A percentile compares a stretch with the other conserved stretches of the same genome.
These are phyloP conservation scores for Bothrops alternatus DNA, from an alignment of 2,797 vertebrate genomes.

Conservation along the genomic window DNA sequence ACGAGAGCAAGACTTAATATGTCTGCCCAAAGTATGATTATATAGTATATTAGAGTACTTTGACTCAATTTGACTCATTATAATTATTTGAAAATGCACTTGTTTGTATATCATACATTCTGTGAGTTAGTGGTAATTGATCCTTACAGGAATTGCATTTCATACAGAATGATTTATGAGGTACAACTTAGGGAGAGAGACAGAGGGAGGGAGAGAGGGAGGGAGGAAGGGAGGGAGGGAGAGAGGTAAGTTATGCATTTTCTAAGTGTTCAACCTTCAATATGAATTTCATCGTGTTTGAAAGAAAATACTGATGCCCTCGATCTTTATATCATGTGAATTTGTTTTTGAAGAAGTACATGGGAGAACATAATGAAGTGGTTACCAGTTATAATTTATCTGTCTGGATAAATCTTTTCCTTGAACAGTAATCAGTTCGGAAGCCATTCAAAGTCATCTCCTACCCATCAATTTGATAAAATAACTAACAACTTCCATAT, in stretches of 20 bases:
- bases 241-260: not conserved
- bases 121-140: constrained; percentile 14
- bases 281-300: constrained; percentile 17
- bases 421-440: constrained; percentile 17
- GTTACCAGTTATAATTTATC: constrained; percentile 3
- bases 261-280: constrained; percentile 5
- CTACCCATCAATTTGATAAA: not conserved
- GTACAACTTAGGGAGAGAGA: not conserved
- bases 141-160: constrained; percentile 29
- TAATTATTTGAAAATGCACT: constrained; percentile 24
- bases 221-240: not conserved
- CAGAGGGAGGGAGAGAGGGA: not conserved
- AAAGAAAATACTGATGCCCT: not conserved
- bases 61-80: constrained; percentile 10
- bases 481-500: not conserved
- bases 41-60: not conserved
- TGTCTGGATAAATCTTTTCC: not conserved
- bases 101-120: constrained; percentile 21
- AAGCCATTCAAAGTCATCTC: not conserved
- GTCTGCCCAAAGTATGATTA: not conserved
- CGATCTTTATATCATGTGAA: not conserved
- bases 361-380: constrained; percentile 30
- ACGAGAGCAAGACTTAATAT: not conserved
- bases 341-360: constrained; percentile 19
- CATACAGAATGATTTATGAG: constrained; percentile 19